phyloP scores from a whole-genome alignment of 2,888 invertebrate species.

The Eupithecia vulgata region DNA sequence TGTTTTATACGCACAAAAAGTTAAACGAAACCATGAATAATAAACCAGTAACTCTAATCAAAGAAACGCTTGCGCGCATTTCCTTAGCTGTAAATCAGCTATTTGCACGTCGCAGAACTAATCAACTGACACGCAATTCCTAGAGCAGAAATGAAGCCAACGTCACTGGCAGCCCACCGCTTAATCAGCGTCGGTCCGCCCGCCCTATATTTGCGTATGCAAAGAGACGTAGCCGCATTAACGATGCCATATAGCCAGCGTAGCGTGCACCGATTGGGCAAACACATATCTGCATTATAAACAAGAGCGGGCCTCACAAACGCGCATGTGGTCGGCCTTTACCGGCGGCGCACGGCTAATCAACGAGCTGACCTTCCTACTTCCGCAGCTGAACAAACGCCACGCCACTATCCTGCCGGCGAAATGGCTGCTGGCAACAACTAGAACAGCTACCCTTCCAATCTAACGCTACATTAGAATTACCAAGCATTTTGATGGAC shows the following conservation, averaged over 20 bases:
- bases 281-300: conserved; percentile 85
- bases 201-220: conserved; percentile 85
- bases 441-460: conserved; percentile 49
- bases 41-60: conserved; percentile 21
- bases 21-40: conserved; percentile 21
- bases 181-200: conserved; percentile 81
- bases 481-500: conserved; percentile 39
- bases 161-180: conserved; percentile 75
- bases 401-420: conserved; percentile 58
- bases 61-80: conserved; percentile 30
- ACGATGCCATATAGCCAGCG: conserved; percentile 84
- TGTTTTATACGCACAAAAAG: conserved; percentile 12
- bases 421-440: conserved; percentile 50
- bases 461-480: conserved; percentile 48
- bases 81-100: conserved; percentile 38
- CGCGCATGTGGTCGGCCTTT: conserved; percentile 83
- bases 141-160: conserved; percentile 73
- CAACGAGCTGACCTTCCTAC: conserved; percentile 80
- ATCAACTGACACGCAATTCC: conserved; percentile 71
- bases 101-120: conserved; percentile 62
- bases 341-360: conserved; percentile 78
- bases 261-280: conserved; percentile 84
- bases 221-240: conserved; percentile 83
- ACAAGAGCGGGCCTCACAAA: conserved; percentile 82
- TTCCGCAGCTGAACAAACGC: conserved; percentile 70